Evolutionary conservation across 2,888 invertebrate species (phyloP), one percentile per base, ranked within the genome.

Genomic region (Brenthis ino): DNA sequence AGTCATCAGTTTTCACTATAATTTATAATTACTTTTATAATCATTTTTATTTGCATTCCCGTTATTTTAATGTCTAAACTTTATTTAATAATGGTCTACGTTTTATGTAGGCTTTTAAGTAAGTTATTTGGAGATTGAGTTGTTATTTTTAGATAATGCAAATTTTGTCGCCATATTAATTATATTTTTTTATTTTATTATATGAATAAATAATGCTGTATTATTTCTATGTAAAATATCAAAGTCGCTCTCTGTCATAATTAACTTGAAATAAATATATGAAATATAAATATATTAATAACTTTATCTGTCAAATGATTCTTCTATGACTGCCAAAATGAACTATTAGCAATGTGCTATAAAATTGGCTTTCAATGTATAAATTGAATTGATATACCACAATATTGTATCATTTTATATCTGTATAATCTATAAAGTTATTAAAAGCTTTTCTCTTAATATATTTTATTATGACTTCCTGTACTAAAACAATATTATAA

Each of bases 21-120:
- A 20, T 14, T 47, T 3, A 37, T 65, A 54, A 57, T 2, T 55
- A 51, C 43, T 64, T 55, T 37, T 56, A 48, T 6, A 33, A 63
- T 28, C 24, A 57, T 60, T 72, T 69, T 76, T 73, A 65, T 76
- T 77, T 75, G 75, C 74, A 76, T 78, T 77, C 74, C 76, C 76
- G 75, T 79, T 77, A 81, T 65, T 57, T 80, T 82, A 79, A 73
- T 82, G 85, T 84, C 76, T 65, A 82, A 84, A 80, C 86, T 85
- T 85, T 85, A 83, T 82, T 87, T 86, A 83, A 80, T 75, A 79
- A 65, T 79, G 76, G 89, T 85, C 91, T 93, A 88, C 92, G 92
- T 93, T 92, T 90, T 91, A 91, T 84, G 91, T 87, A 91, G 90
- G 84, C 90, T 86, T 83, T 80, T 89, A 88, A 87, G 85, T 89